Percentiles rank a stretch among this genome's conserved stretches.
phyloP scores from a whole-genome alignment of 2,113 vertebrate species.

The Sakesphorus luctuosus region DNA sequence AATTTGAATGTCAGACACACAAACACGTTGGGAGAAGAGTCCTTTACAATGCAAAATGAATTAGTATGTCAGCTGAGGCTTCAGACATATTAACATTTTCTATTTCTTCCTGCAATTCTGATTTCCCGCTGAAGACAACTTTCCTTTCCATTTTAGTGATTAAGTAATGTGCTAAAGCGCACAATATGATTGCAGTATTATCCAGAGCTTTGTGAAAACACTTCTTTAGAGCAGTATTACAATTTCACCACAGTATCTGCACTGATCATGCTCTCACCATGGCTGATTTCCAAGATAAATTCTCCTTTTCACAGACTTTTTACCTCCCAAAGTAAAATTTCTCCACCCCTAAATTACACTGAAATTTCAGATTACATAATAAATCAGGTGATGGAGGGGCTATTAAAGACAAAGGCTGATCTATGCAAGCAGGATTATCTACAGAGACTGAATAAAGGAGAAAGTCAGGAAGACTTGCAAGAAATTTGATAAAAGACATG shows the following conservation, averaged over 20 bases:
- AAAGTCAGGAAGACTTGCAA: neutral
- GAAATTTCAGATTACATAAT: neutral
- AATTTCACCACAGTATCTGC: neutral
- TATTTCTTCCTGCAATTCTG: neutral
- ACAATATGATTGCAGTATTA: neutral
- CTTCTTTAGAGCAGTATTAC: neutral
- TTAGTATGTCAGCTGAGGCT: neutral
- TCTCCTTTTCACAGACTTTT: neutral
- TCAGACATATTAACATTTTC: neutral
- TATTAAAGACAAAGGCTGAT: neutral
- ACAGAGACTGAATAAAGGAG: neutral
- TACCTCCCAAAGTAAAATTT: neutral
- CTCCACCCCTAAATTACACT: neutral
- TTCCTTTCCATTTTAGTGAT: neutral
- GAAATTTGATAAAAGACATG: neutral
- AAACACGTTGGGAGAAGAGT: neutral
- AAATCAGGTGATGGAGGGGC: neutral
- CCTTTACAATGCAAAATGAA: neutral
- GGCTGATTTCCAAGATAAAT: neutral
- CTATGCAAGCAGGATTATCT: neutral
- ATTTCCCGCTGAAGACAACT: neutral
- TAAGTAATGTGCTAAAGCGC: neutral
- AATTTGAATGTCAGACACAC: neutral
- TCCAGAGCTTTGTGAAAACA: neutral
- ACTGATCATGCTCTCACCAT: rapidly evolving